Conservation (phyloP, 2,888 invertebrate species). For the Allacma fusca region DNA sequence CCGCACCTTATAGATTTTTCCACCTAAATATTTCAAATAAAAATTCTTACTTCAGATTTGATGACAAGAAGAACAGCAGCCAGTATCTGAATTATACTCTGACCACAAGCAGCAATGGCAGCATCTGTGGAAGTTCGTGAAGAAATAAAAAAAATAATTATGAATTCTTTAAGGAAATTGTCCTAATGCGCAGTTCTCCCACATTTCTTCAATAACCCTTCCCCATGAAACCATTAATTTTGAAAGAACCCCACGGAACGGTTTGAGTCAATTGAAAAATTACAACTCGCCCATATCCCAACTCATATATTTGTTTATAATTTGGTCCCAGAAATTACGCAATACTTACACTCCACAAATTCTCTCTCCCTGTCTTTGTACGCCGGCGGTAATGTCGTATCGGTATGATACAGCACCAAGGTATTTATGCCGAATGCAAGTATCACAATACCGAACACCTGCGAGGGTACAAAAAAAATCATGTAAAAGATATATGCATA, state of each 20-base stretch:
- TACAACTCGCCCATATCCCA: too few relatives aligned
- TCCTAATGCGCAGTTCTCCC: too few relatives aligned
- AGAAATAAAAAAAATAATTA: constrained; percentile 4
- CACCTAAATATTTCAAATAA: constrained; percentile 20
- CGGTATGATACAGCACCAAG: constrained; percentile 26
- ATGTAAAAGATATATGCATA: too few relatives aligned
- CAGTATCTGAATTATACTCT: constrained; percentile 38
- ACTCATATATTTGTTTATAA: background rate
- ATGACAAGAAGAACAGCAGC: constrained; percentile 38
- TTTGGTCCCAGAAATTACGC: background rate
- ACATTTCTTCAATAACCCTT: too few relatives aligned
- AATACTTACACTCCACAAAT: constrained; percentile 29
- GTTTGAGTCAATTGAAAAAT: too few relatives aligned
- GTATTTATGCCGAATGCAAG: constrained; percentile 35
- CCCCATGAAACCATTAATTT: too few relatives aligned
- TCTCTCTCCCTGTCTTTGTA: constrained; percentile 7
- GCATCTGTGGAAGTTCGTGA: constrained; percentile 19
- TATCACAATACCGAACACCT: constrained; percentile 38
- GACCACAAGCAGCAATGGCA: constrained; percentile 38
- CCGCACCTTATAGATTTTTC: background rate
- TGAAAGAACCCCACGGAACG: too few relatives aligned
- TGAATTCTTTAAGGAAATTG: background rate
- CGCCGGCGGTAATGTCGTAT: background rate
- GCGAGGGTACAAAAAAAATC: background rate
- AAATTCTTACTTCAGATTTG: constrained; percentile 40